Conservation (phyloP, 2,797 vertebrate species). For the Acomys russatus region DNA sequence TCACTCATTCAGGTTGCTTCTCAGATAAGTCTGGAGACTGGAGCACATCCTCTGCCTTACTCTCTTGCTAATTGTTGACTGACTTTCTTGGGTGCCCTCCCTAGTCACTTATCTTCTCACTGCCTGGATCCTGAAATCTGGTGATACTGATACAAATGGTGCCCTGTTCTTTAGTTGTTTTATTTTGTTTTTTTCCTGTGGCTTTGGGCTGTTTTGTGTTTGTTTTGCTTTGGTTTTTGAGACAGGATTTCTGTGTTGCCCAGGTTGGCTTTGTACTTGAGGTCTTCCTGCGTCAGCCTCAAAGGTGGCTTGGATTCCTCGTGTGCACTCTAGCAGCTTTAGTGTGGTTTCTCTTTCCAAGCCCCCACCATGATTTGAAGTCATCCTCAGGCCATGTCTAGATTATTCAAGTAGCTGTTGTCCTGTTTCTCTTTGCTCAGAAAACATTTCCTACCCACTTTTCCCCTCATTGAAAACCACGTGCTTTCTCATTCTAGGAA, state of each 20-base stretch:
- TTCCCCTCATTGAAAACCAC: slow-evolving; percentile 4
- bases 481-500: slow-evolving; percentile 31
- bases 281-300: not conserved
- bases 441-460: not conserved
- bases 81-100: not conserved
- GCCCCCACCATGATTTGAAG: slow-evolving; percentile 19
- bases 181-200: slow-evolving; percentile 11
- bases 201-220: slow-evolving; percentile 17
- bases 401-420: slow-evolving; percentile 38
- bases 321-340: not conserved
- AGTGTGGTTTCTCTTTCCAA: not conserved
- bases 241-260: not conserved
- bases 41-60: not conserved
- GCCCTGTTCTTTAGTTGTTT: not conserved
- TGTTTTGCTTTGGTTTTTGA: not conserved
- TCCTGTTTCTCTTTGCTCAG: slow-evolving; percentile 35
- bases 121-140: not conserved
- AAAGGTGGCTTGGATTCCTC: not conserved
- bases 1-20: not conserved
- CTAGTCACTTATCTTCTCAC: not conserved
- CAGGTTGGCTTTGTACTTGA: not conserved
- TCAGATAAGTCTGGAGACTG: not conserved
- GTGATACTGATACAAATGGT: slow-evolving; percentile 14
- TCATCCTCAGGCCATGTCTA: not conserved
- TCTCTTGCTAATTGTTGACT: not conserved